Conservation (phyloP, 1,140 invertebrate genomes). For the Gerris buenoi region DNA sequence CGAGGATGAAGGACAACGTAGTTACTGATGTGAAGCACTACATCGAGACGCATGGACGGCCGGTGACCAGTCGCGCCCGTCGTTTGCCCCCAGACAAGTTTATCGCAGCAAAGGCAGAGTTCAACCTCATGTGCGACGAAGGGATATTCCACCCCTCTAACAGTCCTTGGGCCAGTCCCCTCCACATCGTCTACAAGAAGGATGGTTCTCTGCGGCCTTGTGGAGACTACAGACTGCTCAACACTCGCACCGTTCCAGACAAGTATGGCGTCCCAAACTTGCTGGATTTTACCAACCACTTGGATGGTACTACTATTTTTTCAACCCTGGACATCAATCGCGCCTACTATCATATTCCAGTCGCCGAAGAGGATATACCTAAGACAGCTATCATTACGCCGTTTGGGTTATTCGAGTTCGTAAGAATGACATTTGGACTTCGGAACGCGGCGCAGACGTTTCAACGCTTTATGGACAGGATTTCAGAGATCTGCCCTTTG, state of each 20-base stretch:
- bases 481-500: not conserved
- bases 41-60: slow-evolving; percentile 21
- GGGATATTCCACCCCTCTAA: slow-evolving; percentile 24
- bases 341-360: slow-evolving; percentile 35
- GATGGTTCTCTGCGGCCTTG: slow-evolving; percentile 29
- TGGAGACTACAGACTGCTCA: slow-evolving; percentile 34
- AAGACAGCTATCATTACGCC: slow-evolving; percentile 5
- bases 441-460: not conserved
- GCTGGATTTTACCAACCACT: slow-evolving; percentile 23
- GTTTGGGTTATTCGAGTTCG: slow-evolving; percentile 10
- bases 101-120: slow-evolving; percentile 21
- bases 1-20: not conserved
- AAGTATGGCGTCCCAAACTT: slow-evolving; percentile 28
- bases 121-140: slow-evolving; percentile 24
- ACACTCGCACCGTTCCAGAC: slow-evolving; percentile 29
- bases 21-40: not conserved
- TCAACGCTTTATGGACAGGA: not conserved
- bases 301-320: slow-evolving; percentile 30
- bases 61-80: slow-evolving; percentile 26
- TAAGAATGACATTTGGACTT: slow-evolving; percentile 2
- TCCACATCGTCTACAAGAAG: slow-evolving; percentile 34
- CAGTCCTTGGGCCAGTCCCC: slow-evolving; percentile 30
- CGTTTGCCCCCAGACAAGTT: slow-evolving; percentile 26
- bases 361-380: slow-evolving; percentile 22
- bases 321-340: slow-evolving; percentile 31